Evolutionary conservation across 2,797 vertebrate genomes (phyloP), one percentile per base, ranked within the genome.

Genomic region (Martes flavigula): DNA sequence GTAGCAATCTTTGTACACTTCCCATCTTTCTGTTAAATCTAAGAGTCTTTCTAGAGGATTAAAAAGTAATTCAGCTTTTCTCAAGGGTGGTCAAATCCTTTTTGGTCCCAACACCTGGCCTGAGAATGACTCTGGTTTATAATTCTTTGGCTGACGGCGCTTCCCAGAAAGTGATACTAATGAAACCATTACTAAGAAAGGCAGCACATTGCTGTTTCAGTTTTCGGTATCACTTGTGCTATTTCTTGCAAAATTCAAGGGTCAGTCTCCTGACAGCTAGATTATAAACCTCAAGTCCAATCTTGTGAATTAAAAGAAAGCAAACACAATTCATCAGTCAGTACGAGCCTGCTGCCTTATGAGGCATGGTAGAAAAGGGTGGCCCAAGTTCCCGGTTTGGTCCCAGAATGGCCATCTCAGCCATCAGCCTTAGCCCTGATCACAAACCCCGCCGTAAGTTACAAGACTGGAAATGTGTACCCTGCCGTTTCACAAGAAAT

Each of bases 171-270:
- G 97, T 83, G 96, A 96, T 58, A 96, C 98, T 85, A 97, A 98
- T 97, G 97, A 98, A 98, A 98, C 96, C 43, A 56, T 97, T 97
- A 43, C 97, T 96, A 92, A 98, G 91, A 97, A 98, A 93, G 82
- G 77, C 64, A 95, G 91, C 97, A 38, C n/a, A 66, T 78, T 6
- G 84, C 85, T 87, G 98, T 99, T 99, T 99, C 99, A 43, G 92
- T 98, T 99, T 97, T 99, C 99, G 0, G 97, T 98, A 98, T 98
- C 98, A 82, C 95, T 73, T 91, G 66, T 87, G 96, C 95, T 97
- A 97, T 97, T 97, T 98, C 89, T 97, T 97, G 78, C 83, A 90
- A 82, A 94, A 92, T 81, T 97, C 93, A 95, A 97, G 94, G 64
- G 62, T 87, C 70, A 83, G 62, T 87, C 56, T 94, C 75, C 38